Conservation (phyloP, 2,113 vertebrate species). For the Xenopus borealis region DNA sequence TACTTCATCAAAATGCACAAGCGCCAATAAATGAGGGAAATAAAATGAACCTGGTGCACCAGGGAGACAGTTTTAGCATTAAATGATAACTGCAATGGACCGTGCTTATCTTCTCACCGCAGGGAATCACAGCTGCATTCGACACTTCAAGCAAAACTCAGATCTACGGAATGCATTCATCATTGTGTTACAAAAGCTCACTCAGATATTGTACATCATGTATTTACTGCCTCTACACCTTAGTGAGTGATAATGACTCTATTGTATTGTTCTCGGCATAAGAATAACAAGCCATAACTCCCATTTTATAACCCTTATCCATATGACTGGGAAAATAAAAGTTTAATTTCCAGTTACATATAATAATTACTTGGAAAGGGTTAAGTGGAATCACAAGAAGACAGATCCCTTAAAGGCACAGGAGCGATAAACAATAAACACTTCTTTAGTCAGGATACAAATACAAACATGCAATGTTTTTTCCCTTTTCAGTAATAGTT, state of each 20-base stretch:
- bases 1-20: slow-evolving; percentile 46
- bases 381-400: neutral
- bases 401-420: neutral
- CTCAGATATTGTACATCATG: slow-evolving; percentile 21
- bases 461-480: too few species aligned
- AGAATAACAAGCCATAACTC: slow-evolving; percentile 23
- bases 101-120: slow-evolving; percentile 36
- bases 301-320: slow-evolving; percentile 22
- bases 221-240: slow-evolving; percentile 26
- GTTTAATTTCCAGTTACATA: slow-evolving; percentile 9
- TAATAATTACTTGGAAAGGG: slow-evolving; percentile 1
- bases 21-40: slow-evolving; percentile 34
- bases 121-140: slow-evolving; percentile 38
- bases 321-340: neutral
- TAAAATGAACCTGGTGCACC: slow-evolving; percentile 12
- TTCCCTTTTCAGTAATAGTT: neutral
- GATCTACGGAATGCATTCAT: slow-evolving; percentile 36
- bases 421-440: neutral
- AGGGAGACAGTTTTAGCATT: slow-evolving; percentile 23
- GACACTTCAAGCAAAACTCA: slow-evolving; percentile 20
- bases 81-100: slow-evolving; percentile 44
- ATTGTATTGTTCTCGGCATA: neutral
- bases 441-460: too few species aligned
- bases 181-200: slow-evolving; percentile 39
- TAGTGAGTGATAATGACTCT: slow-evolving; percentile 42